These are phyloP conservation scores for Rhimphoctona megacephalus DNA, from an alignment of 2,888 invertebrate genomes.

Conservation along the genomic window DNA sequence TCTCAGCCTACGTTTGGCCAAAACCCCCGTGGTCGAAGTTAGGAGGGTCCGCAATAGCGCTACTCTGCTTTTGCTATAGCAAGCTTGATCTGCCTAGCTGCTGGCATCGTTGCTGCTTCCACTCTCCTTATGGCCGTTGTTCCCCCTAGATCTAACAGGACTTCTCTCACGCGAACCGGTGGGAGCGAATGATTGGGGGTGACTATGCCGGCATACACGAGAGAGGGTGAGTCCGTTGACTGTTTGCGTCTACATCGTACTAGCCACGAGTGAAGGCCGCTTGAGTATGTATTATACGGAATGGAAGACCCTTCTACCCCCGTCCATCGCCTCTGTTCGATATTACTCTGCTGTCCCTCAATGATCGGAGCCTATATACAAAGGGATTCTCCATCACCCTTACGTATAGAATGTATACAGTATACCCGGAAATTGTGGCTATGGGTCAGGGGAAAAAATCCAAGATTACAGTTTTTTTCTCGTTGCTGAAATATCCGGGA, in stretches of 20 bases:
- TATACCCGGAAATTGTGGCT: conserved; percentile 61
- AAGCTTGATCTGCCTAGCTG: conserved; percentile 56
- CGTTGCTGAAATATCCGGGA: neutral
- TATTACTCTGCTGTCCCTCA: conserved; percentile 55
- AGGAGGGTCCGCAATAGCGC: conserved; percentile 80
- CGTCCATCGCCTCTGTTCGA: conserved; percentile 25
- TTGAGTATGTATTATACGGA: conserved; percentile 56
- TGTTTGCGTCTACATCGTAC: conserved; percentile 65
- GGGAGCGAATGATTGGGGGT: conserved; percentile 61
- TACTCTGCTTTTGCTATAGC: conserved; percentile 75
- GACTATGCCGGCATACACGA: conserved; percentile 68
- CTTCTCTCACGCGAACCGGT: conserved; percentile 66
- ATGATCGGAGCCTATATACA: conserved; percentile 55
- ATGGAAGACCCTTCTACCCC: conserved; percentile 46
- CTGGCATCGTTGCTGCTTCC: conserved; percentile 68
- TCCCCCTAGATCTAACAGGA: conserved; percentile 55
- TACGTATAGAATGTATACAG: conserved; percentile 13
- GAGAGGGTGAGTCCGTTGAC: conserved; percentile 62
- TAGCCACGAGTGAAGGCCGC: conserved; percentile 60
- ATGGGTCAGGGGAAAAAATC: conserved; percentile 54
- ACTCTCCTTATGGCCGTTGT: conserved; percentile 46
- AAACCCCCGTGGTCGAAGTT: conserved; percentile 76
- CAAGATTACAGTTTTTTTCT: conserved; percentile 6
- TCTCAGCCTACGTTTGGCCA: conserved; percentile 74
- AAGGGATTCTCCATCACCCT: conserved; percentile 57